Evolutionary conservation across 1,140 invertebrate species (phyloP), one percentile per base, ranked within the genome.

Genomic region (Acyrthosiphon pisum): DNA sequence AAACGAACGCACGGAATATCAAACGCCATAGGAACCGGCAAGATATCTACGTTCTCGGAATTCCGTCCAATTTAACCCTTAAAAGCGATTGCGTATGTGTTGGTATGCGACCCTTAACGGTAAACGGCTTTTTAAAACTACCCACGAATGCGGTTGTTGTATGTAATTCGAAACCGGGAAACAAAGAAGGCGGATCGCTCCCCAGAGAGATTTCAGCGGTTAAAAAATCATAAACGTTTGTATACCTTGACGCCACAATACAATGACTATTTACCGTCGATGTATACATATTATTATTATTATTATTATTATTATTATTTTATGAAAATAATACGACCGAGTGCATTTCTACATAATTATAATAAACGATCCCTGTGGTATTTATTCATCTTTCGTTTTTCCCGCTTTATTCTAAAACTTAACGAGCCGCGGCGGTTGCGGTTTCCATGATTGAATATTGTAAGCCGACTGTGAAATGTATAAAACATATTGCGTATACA

Each of bases 21-120:
- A 86, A 86, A 30, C 14, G 23, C 83, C 2, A 30, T 86, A 46
- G 44, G 30, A 14, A 48, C n/a, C 22, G 11, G 44, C 84, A 46
- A 53, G 50, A 48, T 90, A 56, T 37, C 14, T 22, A 26, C 35
- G 35, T 41, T 90, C 22, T 23, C 53, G 53, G 37, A 60, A 90
- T 90, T 90, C 37, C 35, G 53, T 90, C 50, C 50, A 90, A 90
- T 90, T 90, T 60, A 60, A 41, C 88, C 88, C 23, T 90, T 90
- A 56, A 60, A 60, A 90, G 50, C 6, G n/a, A 37, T 30, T 44
- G 88, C 41, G 22, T 41, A 30, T 60, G 37, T 60, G 53, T 90
- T 44, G 50, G 88, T 56, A 60, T 90, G 37, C 35, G 37, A 41
- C 37, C 50, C 37, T 60, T 90, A 60, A 90, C 37, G 50, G 88